A percentile compares a stretch with the other conserved stretches of the same genome.
Conservation (phyloP, 2,797 vertebrate genomes). For the Galagoides demidoff region DNA sequence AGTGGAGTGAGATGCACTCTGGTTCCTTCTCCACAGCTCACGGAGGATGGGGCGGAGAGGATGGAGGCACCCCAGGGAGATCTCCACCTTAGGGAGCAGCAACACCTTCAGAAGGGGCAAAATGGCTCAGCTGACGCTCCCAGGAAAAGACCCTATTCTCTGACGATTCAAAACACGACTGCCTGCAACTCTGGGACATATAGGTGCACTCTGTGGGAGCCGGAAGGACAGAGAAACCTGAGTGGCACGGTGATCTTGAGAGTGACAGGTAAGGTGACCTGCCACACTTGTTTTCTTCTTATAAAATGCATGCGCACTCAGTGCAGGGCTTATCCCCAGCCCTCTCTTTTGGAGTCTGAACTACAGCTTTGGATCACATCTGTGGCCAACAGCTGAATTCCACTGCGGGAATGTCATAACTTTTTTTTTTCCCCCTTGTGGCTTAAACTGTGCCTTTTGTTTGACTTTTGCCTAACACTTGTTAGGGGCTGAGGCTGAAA, state of each 20-base stretch:
- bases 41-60: neutral
- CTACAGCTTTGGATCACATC: neutral
- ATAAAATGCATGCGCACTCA: rapidly evolving
- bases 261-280: conserved; percentile 84
- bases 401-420: neutral
- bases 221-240: conserved; percentile 62
- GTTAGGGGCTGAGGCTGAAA: neutral
- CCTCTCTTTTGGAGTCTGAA: neutral
- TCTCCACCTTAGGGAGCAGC: conserved; percentile 11
- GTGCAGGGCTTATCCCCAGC: rapidly evolving
- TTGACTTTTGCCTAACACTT: neutral
- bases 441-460: neutral
- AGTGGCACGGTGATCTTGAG: conserved; percentile 78
- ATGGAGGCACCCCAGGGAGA: conserved; percentile 54
- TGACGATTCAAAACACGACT: conserved; percentile 83
- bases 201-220: conserved; percentile 77
- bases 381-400: neutral
- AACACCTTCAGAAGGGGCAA: conserved; percentile 30
- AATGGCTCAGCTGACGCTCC: conserved; percentile 54
- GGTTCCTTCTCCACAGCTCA: conserved; percentile 79
- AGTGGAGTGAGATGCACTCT: neutral
- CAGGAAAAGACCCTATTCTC: conserved; percentile 65
- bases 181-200: conserved; percentile 79
- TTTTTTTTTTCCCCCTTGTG: neutral
- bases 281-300: neutral